Conservation (phyloP, 2,888 invertebrate species). For the Caenorhabditis angaria region DNA sequence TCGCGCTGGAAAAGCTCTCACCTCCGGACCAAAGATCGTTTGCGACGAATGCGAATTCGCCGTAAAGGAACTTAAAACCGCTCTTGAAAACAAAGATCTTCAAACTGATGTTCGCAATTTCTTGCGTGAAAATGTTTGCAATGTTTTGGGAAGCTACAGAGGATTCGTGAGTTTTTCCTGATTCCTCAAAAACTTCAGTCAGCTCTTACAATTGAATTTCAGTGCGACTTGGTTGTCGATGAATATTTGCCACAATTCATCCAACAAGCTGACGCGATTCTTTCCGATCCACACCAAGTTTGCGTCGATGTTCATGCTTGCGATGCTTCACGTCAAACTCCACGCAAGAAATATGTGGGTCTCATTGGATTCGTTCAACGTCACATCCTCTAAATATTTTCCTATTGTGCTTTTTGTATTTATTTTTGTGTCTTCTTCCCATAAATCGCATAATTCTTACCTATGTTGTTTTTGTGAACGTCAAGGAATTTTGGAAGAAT, state of each 20-base stretch:
- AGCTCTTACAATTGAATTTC: constrained; percentile 8
- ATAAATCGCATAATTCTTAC: constrained; percentile 2
- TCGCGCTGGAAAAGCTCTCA: constrained; percentile 32
- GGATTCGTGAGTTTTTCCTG: constrained; percentile 55
- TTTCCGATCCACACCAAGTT: constrained; percentile 57
- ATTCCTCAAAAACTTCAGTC: not conserved
- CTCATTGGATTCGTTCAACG: constrained; percentile 37
- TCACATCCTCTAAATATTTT: constrained; percentile 25
- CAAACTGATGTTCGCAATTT: constrained; percentile 55
- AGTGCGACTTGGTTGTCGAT: constrained; percentile 68
- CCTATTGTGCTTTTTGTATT: constrained; percentile 1
- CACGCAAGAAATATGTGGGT: constrained; percentile 41
- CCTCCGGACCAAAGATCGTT: constrained; percentile 53
- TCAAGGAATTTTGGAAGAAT: not conserved
- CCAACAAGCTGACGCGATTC: constrained; percentile 63
- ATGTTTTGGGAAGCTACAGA: constrained; percentile 60
- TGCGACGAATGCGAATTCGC: constrained; percentile 72
- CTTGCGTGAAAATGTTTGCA: constrained; percentile 62
- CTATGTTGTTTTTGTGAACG: not conserved
- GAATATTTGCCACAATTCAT: constrained; percentile 69
- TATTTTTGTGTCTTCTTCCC: constrained; percentile 11
- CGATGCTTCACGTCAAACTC: constrained; percentile 9
- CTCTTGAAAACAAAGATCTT: constrained; percentile 58
- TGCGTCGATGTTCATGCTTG: constrained; percentile 41
- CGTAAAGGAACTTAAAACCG: constrained; percentile 61